These are phyloP conservation scores for Digitonthophagus gazella DNA, from an alignment of 2,888 invertebrate genomes.

Conservation along the genomic window DNA sequence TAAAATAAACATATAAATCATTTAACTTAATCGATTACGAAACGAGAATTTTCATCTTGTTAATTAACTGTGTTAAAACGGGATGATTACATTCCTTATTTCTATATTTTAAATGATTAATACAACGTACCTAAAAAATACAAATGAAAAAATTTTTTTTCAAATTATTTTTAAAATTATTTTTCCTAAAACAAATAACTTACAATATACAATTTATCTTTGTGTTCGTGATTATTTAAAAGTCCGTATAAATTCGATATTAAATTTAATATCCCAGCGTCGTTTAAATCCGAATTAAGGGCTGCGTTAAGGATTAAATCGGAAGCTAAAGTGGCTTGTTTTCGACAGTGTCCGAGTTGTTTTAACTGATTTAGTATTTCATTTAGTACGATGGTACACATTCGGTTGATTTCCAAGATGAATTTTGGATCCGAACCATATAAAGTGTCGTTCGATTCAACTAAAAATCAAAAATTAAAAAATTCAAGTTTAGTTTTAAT, in stretches of 20 bases:
- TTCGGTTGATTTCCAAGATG: conserved; percentile 72
- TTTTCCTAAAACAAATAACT: conserved; percentile 24
- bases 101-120: conserved; percentile 10
- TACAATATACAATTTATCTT: conserved; percentile 47
- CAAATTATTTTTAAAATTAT: conserved; percentile 1
- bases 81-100: conserved; percentile 27
- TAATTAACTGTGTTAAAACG: conserved; percentile 35
- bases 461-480: conserved; percentile 52
- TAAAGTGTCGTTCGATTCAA: conserved; percentile 88
- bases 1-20: too few relatives aligned
- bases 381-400: conserved; percentile 73
- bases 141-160: not conserved
- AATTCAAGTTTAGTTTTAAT: not conserved
- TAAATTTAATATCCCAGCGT: conserved; percentile 62
- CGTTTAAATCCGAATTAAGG: conserved; percentile 62
- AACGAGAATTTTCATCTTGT: conserved; percentile 33
- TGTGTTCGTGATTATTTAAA: conserved; percentile 61
- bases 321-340: conserved; percentile 71
- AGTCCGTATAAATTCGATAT: conserved; percentile 82
- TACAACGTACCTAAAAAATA: conserved; percentile 21
- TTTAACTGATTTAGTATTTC: conserved; percentile 71
- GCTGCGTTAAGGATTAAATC: conserved; percentile 71
- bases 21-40: not conserved
- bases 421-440: conserved; percentile 90
- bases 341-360: conserved; percentile 59